Percentiles rank a stretch among this genome's conserved stretches.
Conservation (phyloP, 92 coral and sea anemone species). For the Pocillopora meandrina region DNA sequence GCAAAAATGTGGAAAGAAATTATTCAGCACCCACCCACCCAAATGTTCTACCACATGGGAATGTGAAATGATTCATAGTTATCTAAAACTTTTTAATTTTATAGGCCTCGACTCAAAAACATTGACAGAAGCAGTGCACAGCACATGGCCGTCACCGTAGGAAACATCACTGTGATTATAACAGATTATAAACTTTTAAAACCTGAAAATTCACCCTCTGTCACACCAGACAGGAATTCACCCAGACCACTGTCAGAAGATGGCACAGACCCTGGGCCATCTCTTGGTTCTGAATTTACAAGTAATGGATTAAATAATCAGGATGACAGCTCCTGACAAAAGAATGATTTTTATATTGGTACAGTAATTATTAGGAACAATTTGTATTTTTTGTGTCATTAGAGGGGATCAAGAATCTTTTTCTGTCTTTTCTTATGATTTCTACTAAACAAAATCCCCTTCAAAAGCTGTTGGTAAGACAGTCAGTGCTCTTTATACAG, state of each 20-base stretch:
- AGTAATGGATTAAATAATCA: conserved; percentile 63
- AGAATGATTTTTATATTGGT: neutral
- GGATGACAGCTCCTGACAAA: conserved; percentile 76
- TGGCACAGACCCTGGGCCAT: conserved; percentile 63
- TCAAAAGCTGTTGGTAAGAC: no score
- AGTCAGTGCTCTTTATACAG: no score
- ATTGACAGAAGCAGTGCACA: conserved; percentile 95
- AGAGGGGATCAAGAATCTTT: neutral
- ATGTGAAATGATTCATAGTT: neutral
- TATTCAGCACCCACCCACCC: neutral
- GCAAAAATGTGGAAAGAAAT: no score
- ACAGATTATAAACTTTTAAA: conserved; percentile 95
- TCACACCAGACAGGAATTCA: conserved; percentile 73
- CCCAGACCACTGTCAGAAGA: conserved; percentile 62
- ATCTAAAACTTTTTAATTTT: neutral
- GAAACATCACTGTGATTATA: conserved; percentile 90
- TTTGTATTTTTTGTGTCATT: conserved; percentile 27
- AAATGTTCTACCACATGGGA: neutral
- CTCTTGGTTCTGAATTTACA: conserved; percentile 47
- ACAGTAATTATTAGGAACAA: conserved; percentile 20
- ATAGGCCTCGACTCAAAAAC: conserved; percentile 89
- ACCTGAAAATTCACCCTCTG: conserved; percentile 75
- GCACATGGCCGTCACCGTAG: conserved; percentile 94
- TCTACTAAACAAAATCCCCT: no score
- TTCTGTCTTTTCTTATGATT: neutral